Evolutionary conservation across 2,888 invertebrate species (phyloP), one percentile per base, ranked within the genome.

Genomic region (Tanaodytes sp.): DNA sequence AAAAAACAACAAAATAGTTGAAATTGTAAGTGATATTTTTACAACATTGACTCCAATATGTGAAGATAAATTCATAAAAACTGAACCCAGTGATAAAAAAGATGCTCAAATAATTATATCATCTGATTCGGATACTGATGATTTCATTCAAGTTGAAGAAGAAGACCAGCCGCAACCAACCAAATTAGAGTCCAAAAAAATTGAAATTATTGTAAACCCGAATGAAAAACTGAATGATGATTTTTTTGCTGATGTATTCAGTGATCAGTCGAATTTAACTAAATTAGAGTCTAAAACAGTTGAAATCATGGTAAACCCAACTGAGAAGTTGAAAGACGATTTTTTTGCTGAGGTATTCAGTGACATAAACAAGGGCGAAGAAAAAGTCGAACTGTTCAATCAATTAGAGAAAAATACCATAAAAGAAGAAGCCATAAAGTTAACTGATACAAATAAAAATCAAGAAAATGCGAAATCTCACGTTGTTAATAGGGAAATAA

Each of bases 171-270:
- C 77, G 0, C 69, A 76, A 57, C 68, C 77, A 3, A 59, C 73
- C 15, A 20, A 46, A 1, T n/a, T n/a, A n/a, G 52, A 14, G 31
- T 4, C 19, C 1, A 37, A 33, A 39, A 43, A 12, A 20, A 71
- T 73, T 2, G 80, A 86, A 80, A 85, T 88, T 72, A 77, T 84
- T 11, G 81, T 88, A n/a, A 81, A 83, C 61, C 76, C 81, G 23
- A 75, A 78, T 63, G 74, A 82, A 54, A 75, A 74, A 31, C 40
- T 77, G 11, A 80, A 86, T 8, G 89, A 92, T 77, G 92, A 92
- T 83, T 87, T 93, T 62, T 93, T 93, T 86, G 90, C 90, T n/a
- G 93, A 93, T 85, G 83, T 93, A 63, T 93, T 92, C 82, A 48
- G 9, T 5, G 48, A 40, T n/a, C 75, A 76, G 31, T 74, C 77